phyloP scores from a whole-genome alignment of 2,797 vertebrate species.

The Etheostoma nigrum region DNA sequence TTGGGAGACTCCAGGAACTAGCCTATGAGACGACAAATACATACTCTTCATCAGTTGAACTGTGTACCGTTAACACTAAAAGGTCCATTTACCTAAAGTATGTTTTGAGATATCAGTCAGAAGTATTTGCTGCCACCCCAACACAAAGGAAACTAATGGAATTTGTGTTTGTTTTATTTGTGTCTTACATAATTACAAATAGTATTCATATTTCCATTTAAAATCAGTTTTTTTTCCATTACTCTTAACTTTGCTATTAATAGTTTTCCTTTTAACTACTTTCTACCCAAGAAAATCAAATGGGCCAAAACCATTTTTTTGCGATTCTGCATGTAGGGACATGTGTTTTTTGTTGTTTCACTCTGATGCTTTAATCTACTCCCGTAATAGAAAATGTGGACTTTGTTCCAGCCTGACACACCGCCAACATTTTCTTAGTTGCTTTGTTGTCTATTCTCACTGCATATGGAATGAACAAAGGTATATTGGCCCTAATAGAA shows the following conservation, averaged over 20 bases:
- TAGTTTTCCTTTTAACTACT: background rate
- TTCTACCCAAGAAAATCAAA: background rate
- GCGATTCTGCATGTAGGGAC: background rate
- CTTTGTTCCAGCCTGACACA: no score
- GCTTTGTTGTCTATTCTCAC: constrained; percentile 23
- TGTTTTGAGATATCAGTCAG: background rate
- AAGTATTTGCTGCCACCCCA: background rate
- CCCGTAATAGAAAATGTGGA: constrained; percentile 1
- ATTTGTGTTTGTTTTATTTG: background rate
- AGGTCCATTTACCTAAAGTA: no score
- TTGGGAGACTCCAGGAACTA: background rate
- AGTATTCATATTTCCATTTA: background rate
- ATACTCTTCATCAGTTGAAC: background rate
- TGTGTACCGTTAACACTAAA: background rate
- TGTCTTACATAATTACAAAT: background rate
- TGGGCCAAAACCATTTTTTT: background rate
- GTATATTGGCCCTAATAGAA: constrained; percentile 50
- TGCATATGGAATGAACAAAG: constrained; percentile 30
- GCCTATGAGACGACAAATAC: background rate
- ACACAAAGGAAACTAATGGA: background rate
- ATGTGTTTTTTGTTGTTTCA: no score
- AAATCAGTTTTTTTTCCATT: background rate
- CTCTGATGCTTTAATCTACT: constrained; percentile 15
- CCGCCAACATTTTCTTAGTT: constrained; percentile 2
- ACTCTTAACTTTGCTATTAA: background rate